Conservation (phyloP, 2,888 invertebrate species). For the Deilephila elpenor region DNA sequence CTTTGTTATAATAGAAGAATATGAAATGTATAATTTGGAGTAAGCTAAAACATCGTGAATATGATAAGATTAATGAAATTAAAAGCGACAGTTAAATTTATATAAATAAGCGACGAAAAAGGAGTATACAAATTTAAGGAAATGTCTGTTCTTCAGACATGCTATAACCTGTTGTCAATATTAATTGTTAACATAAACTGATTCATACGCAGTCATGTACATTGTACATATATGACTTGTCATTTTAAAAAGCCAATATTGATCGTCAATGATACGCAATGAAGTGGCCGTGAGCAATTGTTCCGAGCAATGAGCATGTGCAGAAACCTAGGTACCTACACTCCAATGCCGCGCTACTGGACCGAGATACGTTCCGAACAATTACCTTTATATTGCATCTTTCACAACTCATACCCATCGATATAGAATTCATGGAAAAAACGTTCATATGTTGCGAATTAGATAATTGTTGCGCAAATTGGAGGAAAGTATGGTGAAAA, state of each 20-base stretch:
- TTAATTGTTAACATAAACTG: not conserved
- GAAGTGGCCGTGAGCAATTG: conserved; percentile 17
- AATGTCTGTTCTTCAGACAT: too few species aligned
- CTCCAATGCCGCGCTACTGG: not conserved
- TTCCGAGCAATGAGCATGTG: conserved; percentile 1
- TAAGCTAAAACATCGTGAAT: too few species aligned
- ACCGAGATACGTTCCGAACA: conserved; percentile 12
- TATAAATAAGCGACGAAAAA: too few species aligned
- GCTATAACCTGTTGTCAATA: too few species aligned
- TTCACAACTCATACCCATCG: not conserved
- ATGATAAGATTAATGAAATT: too few species aligned
- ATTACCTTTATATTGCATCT: conserved; percentile 18
- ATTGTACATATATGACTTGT: not conserved
- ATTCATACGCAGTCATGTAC: not conserved
- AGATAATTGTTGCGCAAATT: not conserved
- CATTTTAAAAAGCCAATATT: not conserved
- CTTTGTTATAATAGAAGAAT: too few species aligned
- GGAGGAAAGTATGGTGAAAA: too few species aligned
- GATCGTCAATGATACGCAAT: not conserved
- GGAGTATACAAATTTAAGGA: too few species aligned
- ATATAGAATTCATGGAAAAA: not conserved
- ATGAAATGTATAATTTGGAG: too few species aligned
- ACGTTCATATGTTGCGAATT: not conserved
- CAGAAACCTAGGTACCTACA: not conserved
- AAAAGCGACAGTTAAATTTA: too few species aligned